These are phyloP conservation scores for Caenorhabditis virilis DNA, from an alignment of 2,888 invertebrate species.

Conservation along the genomic window DNA sequence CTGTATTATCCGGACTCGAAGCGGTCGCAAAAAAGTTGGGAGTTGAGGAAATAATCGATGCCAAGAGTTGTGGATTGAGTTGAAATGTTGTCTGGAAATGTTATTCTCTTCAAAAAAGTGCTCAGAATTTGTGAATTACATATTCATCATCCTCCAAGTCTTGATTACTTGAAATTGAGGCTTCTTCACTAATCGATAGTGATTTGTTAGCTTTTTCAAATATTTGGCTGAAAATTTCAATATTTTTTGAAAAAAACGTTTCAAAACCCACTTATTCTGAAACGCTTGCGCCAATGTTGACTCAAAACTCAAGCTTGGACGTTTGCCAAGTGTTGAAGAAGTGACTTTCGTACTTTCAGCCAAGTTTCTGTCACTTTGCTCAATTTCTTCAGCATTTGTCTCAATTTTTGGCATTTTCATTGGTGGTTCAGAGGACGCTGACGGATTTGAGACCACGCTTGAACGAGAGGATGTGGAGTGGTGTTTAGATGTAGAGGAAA, in stretches of 20 bases:
- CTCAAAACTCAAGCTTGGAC: slow-evolving; percentile 3
- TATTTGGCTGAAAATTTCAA: background rate
- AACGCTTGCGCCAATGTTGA: slow-evolving; percentile 6
- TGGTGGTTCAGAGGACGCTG: background rate
- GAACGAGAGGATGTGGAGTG: slow-evolving; percentile 1
- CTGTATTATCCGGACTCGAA: background rate
- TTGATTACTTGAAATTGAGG: slow-evolving; percentile 14
- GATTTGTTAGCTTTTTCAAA: background rate
- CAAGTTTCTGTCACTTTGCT: background rate
- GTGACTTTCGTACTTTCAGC: background rate
- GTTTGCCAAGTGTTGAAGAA: slow-evolving; percentile 1
- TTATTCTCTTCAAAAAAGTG: background rate
- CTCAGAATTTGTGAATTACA: background rate
- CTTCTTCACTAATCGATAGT: slow-evolving; percentile 13
- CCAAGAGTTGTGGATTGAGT: slow-evolving; percentile 37
- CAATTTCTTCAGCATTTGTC: background rate
- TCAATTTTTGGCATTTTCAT: background rate
- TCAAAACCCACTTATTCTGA: slow-evolving; percentile 14
- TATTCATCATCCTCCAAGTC: slow-evolving; percentile 24
- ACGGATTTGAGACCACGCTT: background rate
- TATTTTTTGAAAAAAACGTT: background rate
- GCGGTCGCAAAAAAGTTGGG: slow-evolving; percentile 33
- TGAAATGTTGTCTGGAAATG: background rate
- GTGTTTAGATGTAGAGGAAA: no score
- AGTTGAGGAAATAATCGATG: slow-evolving; percentile 40